Evolutionary conservation across 2,888 invertebrate genomes (phyloP).

Genomic region (Leptopilina syphax): DNA sequence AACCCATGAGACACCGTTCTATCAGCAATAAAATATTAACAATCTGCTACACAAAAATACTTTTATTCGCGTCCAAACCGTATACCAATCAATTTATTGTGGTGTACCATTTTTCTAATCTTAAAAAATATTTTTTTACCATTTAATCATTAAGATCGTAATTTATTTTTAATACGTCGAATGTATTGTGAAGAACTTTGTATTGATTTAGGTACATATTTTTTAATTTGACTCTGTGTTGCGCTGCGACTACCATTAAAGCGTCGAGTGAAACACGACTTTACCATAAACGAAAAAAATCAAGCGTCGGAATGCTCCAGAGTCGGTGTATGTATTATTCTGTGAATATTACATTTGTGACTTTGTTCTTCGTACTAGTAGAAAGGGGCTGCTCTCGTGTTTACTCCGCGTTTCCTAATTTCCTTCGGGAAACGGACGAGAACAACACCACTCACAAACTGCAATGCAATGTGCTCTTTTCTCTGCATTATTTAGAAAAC

Average conservation of each 20-base stretch:
- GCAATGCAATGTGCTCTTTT: constrained; percentile 64
- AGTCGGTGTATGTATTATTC: constrained; percentile 69
- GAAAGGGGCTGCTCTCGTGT: constrained; percentile 57
- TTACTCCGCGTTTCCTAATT: constrained; percentile 74
- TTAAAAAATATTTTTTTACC: no score
- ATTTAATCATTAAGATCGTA: no score
- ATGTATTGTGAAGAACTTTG: no score
- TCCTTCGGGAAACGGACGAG: constrained; percentile 75
- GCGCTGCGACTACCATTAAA: constrained; percentile 55
- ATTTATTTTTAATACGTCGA: no score
- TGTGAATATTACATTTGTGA: constrained; percentile 77
- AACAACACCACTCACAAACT: constrained; percentile 69
- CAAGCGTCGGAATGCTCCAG: constrained; percentile 43
- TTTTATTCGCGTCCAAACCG: not conserved
- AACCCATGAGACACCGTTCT: not conserved
- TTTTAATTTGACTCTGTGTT: constrained; percentile 53
- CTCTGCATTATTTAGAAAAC: constrained; percentile 67
- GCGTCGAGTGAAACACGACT: constrained; percentile 44
- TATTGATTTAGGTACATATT: constrained; percentile 50
- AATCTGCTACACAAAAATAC: constrained; percentile 7
- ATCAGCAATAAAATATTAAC: constrained; percentile 10
- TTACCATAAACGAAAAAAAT: constrained; percentile 20
- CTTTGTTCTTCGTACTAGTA: constrained; percentile 61
- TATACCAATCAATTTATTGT: not conserved
- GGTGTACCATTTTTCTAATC: no score